Percentiles rank a stretch among this genome's conserved stretches.
These are phyloP conservation scores for Xiphydria camelus DNA, from an alignment of 2,888 invertebrate genomes.

Conservation along the genomic window DNA sequence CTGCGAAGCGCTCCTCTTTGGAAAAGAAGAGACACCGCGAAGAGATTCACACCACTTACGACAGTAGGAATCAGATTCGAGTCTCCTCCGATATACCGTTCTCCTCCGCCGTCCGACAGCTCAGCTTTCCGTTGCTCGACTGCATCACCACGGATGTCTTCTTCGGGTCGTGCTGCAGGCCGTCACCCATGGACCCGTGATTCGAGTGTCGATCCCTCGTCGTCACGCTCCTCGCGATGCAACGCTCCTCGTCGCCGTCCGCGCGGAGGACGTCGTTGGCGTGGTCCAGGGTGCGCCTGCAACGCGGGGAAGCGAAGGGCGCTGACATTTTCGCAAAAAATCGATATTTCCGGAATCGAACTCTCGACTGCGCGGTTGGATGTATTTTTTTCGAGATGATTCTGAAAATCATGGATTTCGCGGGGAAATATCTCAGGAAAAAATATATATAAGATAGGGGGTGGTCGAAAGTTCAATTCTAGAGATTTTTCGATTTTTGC, in stretches of 20 bases:
- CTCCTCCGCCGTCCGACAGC: slow-evolving; percentile 17
- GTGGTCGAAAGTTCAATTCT: no score
- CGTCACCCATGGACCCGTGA: no score
- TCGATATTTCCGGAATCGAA: no score
- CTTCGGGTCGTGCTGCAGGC: not conserved
- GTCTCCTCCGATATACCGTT: slow-evolving; percentile 28
- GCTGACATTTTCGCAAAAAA: no score
- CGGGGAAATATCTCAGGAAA: no score
- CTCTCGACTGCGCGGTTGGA: no score
- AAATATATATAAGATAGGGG: no score
- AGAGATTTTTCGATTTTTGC: no score
- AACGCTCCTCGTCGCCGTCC: not conserved
- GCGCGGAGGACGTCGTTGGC: slow-evolving; percentile 6
- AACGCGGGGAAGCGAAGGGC: no score
- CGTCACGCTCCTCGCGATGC: slow-evolving; percentile 1
- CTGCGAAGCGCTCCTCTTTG: no score
- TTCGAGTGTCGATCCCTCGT: no score
- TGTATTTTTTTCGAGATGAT: not conserved
- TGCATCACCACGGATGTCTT: slow-evolving; percentile 27
- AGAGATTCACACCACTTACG: not conserved
- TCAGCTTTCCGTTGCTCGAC: slow-evolving; percentile 28
- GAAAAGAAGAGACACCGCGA: no score
- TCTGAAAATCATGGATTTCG: not conserved
- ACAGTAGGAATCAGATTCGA: slow-evolving; percentile 24
- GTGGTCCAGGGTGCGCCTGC: not conserved